Evolutionary conservation across 2,113 vertebrate species (phyloP).

Genomic region (Oxygymnocypris stewartii): DNA sequence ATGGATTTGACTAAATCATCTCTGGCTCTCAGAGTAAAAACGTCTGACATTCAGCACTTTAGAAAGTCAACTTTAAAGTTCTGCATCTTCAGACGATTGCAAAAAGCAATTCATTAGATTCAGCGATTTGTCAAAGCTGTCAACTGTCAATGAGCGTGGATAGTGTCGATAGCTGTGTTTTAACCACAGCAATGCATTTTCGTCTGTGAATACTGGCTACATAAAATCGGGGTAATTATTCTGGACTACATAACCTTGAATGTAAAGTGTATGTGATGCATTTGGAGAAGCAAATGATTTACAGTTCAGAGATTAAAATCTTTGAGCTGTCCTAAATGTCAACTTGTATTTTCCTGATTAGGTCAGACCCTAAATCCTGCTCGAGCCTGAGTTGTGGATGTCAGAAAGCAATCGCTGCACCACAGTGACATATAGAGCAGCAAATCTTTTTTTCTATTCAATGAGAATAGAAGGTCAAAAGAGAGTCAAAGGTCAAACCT

Average conservation of each 20-base stretch:
- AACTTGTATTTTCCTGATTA: slow-evolving; percentile 27
- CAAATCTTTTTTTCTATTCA: slow-evolving; percentile 8
- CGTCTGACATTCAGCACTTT: slow-evolving; percentile 16
- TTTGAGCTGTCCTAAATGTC: slow-evolving; percentile 15
- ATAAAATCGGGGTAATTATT: not conserved
- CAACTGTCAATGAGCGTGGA: not conserved
- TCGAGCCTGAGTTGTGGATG: not conserved
- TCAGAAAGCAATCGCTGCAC: slow-evolving; percentile 15
- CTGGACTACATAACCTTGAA: not conserved
- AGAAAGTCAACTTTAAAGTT: not conserved
- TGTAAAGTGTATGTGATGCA: not conserved
- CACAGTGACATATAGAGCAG: slow-evolving; percentile 32
- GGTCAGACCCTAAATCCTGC: not conserved
- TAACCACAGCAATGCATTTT: not conserved
- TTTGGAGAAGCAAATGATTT: slow-evolving; percentile 3
- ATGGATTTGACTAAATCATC: slow-evolving; percentile 4
- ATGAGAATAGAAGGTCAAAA: slow-evolving; percentile 34
- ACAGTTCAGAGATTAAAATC: not conserved
- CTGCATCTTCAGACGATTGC: not conserved
- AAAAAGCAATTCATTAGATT: not conserved
- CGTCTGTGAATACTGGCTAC: not conserved
- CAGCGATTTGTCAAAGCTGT: not conserved
- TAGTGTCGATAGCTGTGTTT: not conserved
- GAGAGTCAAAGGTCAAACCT: slow-evolving; percentile 3
- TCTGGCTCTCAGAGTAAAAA: not conserved